Conservation (phyloP, 2,113 vertebrate species). For the Hiodon tergisus region DNA sequence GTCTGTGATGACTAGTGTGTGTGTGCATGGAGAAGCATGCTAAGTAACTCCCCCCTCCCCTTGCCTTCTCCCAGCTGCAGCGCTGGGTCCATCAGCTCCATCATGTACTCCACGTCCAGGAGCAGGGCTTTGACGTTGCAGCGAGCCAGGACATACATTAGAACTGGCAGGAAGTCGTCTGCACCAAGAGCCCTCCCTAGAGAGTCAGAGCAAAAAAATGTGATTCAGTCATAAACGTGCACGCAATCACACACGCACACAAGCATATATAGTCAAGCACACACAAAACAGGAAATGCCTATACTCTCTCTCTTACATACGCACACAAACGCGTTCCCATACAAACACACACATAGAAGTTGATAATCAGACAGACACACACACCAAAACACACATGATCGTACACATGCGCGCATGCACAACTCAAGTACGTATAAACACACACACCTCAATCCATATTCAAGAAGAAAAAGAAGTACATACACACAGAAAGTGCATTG, state of each 20-base stretch:
- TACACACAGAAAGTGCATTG: neutral
- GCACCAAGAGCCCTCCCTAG: conserved; percentile 83
- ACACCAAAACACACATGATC: neutral
- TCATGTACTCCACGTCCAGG: conserved; percentile 93
- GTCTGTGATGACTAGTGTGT: too few relatives aligned
- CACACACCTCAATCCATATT: neutral
- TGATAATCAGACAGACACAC: neutral
- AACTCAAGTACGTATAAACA: too few relatives aligned
- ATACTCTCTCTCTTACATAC: neutral
- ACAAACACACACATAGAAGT: neutral
- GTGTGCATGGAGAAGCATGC: neutral
- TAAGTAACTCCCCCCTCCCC: neutral
- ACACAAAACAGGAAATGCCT: conserved; percentile 2
- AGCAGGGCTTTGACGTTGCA: conserved; percentile 77
- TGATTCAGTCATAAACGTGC: neutral
- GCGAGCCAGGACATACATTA: conserved; percentile 92
- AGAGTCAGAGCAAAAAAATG: neutral
- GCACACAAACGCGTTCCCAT: neutral
- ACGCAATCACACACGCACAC: conserved; percentile 28
- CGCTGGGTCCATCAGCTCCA: conserved; percentile 96
- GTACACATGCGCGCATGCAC: neutral
- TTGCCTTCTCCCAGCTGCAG: conserved; percentile 90
- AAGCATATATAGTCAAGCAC: too few relatives aligned
- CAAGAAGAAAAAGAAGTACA: neutral
- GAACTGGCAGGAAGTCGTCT: conserved; percentile 93